Conservation (phyloP, 1,140 invertebrate genomes). For the Macrotrachela quadricornifera region DNA sequence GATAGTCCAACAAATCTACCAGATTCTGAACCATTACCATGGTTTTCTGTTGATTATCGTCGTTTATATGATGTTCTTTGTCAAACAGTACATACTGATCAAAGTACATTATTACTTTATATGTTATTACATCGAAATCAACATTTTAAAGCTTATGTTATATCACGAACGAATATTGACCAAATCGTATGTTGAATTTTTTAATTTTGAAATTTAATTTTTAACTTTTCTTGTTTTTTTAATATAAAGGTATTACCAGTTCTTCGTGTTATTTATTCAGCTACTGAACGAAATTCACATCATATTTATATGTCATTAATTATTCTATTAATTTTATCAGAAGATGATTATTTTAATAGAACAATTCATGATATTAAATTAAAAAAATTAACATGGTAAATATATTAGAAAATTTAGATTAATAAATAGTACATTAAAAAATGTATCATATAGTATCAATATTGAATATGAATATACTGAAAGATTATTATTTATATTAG, state of each 20-base stretch:
- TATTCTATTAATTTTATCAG: constrained; percentile 78
- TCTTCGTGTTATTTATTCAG: constrained; percentile 67
- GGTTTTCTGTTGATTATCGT: constrained; percentile 56
- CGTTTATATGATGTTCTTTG: constrained; percentile 52
- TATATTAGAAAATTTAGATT: too few species aligned
- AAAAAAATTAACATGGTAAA: too few species aligned
- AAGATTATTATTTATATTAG: too few species aligned
- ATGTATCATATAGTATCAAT: too few species aligned
- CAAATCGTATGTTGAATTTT: not conserved
- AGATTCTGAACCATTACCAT: constrained; percentile 29
- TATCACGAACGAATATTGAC: constrained; percentile 58
- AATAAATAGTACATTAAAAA: too few species aligned
- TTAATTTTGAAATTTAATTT: not conserved
- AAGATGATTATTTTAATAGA: constrained; percentile 85
- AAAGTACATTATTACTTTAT: constrained; percentile 75
- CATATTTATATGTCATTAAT: constrained; percentile 98
- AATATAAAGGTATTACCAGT: constrained; percentile 61
- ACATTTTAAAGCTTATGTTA: constrained; percentile 60
- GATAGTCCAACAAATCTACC: constrained; percentile 20
- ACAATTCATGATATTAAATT: constrained; percentile 45
- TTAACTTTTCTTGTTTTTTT: constrained; percentile 11
- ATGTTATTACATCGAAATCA: constrained; percentile 72
- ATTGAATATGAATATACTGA: too few species aligned
- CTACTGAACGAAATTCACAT: constrained; percentile 45
- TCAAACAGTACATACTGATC: constrained; percentile 58